Evolutionary conservation across 2,888 invertebrate species (phyloP).

Genomic region (Prosapia bicincta): DNA sequence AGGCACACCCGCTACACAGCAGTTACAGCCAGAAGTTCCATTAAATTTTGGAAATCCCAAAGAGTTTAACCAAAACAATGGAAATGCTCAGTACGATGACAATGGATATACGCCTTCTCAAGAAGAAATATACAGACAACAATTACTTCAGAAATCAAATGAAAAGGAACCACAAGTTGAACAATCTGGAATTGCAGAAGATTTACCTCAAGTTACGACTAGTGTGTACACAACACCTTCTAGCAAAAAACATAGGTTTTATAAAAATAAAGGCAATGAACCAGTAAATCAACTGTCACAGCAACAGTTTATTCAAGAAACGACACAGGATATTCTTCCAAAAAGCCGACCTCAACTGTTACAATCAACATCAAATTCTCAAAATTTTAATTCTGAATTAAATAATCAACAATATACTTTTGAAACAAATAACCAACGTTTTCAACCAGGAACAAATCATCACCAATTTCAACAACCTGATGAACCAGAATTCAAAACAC

Average conservation of each 20-base stretch:
- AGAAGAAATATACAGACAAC: background rate
- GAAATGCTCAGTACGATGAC: background rate
- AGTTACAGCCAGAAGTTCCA: background rate
- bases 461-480: background rate
- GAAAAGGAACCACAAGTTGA: background rate
- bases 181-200: constrained; percentile 6
- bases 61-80: background rate
- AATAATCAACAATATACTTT: background rate
- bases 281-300: background rate
- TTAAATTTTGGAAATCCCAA: background rate
- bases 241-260: background rate
- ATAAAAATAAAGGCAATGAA: background rate
- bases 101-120: background rate
- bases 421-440: background rate
- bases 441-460: background rate
- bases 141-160: background rate
- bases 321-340: background rate
- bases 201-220: background rate
- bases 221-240: background rate
- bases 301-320: constrained; percentile 36
- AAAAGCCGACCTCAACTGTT: background rate
- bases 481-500: background rate
- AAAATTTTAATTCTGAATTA: background rate
- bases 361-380: background rate
- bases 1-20: background rate